phyloP scores from a whole-genome alignment of 1,140 invertebrate species.

The Neuroterus valhalla region DNA sequence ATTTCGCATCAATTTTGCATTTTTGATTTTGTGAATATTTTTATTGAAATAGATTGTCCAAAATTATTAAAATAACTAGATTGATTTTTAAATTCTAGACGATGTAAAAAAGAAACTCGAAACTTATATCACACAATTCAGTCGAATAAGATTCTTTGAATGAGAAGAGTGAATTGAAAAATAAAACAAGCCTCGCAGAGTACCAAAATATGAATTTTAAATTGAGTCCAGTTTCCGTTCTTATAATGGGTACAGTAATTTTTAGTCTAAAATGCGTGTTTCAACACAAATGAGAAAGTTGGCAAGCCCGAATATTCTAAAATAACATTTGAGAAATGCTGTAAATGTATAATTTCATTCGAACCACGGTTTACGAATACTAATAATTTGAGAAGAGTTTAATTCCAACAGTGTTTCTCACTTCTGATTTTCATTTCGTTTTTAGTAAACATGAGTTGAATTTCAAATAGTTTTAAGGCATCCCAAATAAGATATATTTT shows the following conservation, averaged over 20 bases:
- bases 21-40: too few species aligned
- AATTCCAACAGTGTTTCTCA: constrained; percentile 16
- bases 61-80: too few species aligned
- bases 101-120: too few species aligned
- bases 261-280: background rate
- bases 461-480: too few species aligned
- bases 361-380: constrained; percentile 12
- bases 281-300: constrained; percentile 27
- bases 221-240: background rate
- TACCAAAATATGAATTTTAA: background rate
- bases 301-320: background rate
- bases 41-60: too few species aligned
- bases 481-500: too few species aligned
- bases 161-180: background rate
- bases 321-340: constrained; percentile 5
- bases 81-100: too few species aligned
- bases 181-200: background rate
- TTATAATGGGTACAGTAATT: background rate
- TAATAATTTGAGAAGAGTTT: background rate
- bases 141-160: too few species aligned
- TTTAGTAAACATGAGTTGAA: too few species aligned
- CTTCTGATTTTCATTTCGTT: background rate
- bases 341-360: constrained; percentile 16
- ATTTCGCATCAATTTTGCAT: background rate
- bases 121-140: too few species aligned